Evolutionary conservation across 1,140 invertebrate genomes (phyloP), one percentile per base, ranked within the genome.

Genomic region (Drosophila funebris): DNA sequence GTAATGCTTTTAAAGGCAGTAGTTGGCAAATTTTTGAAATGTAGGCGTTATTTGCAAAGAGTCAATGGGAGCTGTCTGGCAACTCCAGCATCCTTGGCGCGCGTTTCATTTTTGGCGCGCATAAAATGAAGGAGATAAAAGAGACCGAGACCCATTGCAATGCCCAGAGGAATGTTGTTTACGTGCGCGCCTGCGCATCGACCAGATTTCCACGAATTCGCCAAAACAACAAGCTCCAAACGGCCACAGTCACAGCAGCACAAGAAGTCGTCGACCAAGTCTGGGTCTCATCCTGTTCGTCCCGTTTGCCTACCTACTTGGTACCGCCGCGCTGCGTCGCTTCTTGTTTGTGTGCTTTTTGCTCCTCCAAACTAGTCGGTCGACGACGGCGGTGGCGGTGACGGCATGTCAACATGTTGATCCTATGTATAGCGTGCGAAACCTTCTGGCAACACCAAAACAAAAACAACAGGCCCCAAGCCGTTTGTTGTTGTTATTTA

Each of bases 271-370:
- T 76, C 58, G 78, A 73, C 52, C 74, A 60, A 73, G 76, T 71
- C 58, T 73, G 66, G 33, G 33, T 44, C 53, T 68, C 83, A 88
- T 87, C 78, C 83, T 88, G 84, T 89, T 88, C 82, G 74, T 87
- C 83, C 82, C 82, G 82, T 87, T 74, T 73, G 64, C 70, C 72
- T 88, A 83, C 78, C 83, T 88, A 74, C 78, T 73, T 61, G 56
- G 41, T 62, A 73, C 83, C 75, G 18, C 79, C 68, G 52, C 76
- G 16, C 67, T 76, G 64, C 84, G 61, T 76, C 83, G 57, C 83
- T 88, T 88, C 83, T 88, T 88, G 83, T 88, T 88, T 88, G 83
- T 88, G 84, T 88, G 79, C 77, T 72, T 88, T 82, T 89, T 68
- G 69, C 73, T 71, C 84, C 83, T 22, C 56, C 83, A 66, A 88